Percentiles rank a stretch among this genome's conserved stretches.
These are phyloP conservation scores for Augochlora pura DNA, from an alignment of 1,140 invertebrate genomes.

Conservation along the genomic window DNA sequence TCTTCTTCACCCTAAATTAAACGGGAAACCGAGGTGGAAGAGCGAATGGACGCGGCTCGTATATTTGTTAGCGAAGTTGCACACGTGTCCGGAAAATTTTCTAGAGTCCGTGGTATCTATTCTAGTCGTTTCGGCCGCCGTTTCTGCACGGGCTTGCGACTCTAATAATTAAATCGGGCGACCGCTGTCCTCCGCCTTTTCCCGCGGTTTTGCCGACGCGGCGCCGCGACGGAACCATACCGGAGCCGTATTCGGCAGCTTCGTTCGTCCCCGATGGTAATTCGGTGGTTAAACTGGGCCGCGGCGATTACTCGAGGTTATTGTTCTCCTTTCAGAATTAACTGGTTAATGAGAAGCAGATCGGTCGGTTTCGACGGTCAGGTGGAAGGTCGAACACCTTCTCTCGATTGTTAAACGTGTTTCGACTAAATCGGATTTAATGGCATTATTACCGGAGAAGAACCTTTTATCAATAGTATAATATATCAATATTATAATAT, in stretches of 20 bases:
- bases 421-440: too few species aligned
- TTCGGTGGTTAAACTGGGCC: conserved; percentile 14
- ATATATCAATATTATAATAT: too few species aligned
- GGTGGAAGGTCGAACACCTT: too few species aligned
- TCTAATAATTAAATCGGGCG: conserved; percentile 38
- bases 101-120: conserved; percentile 40
- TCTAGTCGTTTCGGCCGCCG: conserved; percentile 39
- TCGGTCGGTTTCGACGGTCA: not conserved
- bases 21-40: not conserved
- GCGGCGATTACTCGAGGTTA: conserved; percentile 2
- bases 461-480: too few species aligned
- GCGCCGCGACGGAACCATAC: too few species aligned
- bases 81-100: conserved; percentile 17
- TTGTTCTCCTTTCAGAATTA: conserved; percentile 1
- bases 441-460: too few species aligned
- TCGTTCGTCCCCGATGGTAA: conserved; percentile 16
- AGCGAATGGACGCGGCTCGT: not conserved
- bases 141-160: conserved; percentile 40
- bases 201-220: too few species aligned
- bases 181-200: not conserved
- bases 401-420: too few species aligned
- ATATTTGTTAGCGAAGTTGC: conserved; percentile 25
- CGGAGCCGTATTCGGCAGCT: not conserved
- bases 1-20: conserved; percentile 27
- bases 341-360: not conserved